Evolutionary conservation across 2,797 vertebrate species (phyloP), one percentile per base, ranked within the genome.

Genomic region (Coilia nasus): DNA sequence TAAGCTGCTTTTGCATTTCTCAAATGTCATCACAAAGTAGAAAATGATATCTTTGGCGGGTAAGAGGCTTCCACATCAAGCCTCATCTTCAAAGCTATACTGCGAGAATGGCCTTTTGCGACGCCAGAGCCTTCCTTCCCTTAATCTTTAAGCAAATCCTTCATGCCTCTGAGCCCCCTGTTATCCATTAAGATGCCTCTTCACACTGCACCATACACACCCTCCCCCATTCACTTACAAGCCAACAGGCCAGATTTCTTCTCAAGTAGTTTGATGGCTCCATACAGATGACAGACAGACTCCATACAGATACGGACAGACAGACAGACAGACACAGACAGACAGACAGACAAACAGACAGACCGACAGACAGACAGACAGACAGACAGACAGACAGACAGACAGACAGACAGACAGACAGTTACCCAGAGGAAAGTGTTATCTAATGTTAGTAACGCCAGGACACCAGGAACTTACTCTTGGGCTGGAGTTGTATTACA

Each of bases 61-160:
- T 35, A 75, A 75, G 28, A 35, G 31, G 67, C 67, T 75, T 35
- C 67, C 28, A 17, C 67, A 23, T 75, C 15, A 28, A 75, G 67
- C 67, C 14, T 35, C 31, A 17, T 35, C 67, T 35, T 75, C 67
- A 75, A 75, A 75, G 67, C 67, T 35, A 75, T 15, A 75, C 28
- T 35, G 67, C 12, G 28, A 75, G 67, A 75, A 75, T 35, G 67
- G 67, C 67, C 67, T 75, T 75, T 75, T 75, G 31, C 67, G 15
- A 15, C 5, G 67, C 67, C 28, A 75, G 31, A 75, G 67, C 67
- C 67, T 35, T 75, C 35, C n/a, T n/a, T n/a, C 3, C 28, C 67
- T 75, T 75, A 75, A 75, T 75, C 67, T 75, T 75, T 75, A 75
- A 75, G 67, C 31, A 75, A 75, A 75, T 75, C 67, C 67, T 75